Evolutionary conservation across 2,797 vertebrate genomes (phyloP), one percentile per base, ranked within the genome.

Genomic region (Austrolebias charrua): DNA sequence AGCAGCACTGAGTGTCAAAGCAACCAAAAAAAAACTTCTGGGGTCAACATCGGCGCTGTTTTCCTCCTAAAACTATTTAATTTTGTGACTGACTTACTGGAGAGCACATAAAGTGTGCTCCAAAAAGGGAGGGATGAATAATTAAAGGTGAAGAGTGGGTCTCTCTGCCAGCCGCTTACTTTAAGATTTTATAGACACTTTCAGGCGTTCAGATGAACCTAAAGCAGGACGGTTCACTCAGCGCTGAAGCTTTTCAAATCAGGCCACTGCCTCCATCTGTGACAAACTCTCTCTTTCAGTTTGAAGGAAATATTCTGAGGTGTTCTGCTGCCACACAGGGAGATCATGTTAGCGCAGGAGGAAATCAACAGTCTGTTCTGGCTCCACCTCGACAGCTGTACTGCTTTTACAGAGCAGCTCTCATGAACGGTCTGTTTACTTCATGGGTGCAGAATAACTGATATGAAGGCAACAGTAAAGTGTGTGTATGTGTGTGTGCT

Each of bases 91-190:
- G n/a, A 40, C 65, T 57, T 46, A 62, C 45, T 45, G 48, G 46
- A 56, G 49, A 77, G 66, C 61, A 76, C 65, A 83, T 66, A 71
- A 63, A 82, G 69, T 24, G 4, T 46, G 45, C 31, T 71, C 60
- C 31, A n/a, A 6, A 4, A 28, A 24, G 24, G 2, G 66, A 66
- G 10, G 47, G 63, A 63, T 82, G 35, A 78, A 80, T 79, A 82
- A 85, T 78, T 78, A 60, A 82, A 48, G 55, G n/a, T 42, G 58
- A 60, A 40, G 16, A 60, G 65, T 54, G 50, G 55, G 40, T 57
- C 71, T 13, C 43, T 9, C 48, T 71, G 73, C 75, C 68, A 73
- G 69, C 38, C 82, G 71, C 61, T 73, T 71, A 62, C 57, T 78
- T 77, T 43, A 59, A 28, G 58, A 69, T 70, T 75, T 66, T 38